Conservation (phyloP, 2,113 vertebrate species). For the Cathartes aura region DNA sequence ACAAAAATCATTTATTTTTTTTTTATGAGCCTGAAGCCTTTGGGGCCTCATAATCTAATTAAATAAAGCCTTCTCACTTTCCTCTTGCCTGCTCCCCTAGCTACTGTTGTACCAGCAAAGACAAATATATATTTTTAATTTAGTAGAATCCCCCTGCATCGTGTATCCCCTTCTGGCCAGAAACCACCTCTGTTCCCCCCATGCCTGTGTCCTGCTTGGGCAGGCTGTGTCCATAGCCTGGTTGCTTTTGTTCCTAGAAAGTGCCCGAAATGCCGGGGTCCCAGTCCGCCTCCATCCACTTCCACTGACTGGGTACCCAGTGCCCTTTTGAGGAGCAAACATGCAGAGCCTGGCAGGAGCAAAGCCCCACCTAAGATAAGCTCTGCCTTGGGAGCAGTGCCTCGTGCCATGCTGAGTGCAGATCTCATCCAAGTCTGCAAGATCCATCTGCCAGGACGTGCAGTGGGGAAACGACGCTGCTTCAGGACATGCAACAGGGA, state of each 20-base stretch:
- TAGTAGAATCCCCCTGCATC: background rate
- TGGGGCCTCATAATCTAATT: slow-evolving; percentile 66
- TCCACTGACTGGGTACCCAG: background rate
- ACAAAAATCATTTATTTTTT: slow-evolving; percentile 42
- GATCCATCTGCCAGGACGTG: background rate
- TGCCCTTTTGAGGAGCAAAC: background rate
- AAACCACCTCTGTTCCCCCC: background rate
- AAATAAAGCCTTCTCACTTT: slow-evolving; percentile 52
- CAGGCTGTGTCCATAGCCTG: background rate
- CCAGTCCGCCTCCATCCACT: background rate
- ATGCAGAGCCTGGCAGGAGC: background rate
- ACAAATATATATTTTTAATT: slow-evolving; percentile 53
- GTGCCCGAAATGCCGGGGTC: background rate
- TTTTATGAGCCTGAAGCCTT: slow-evolving; percentile 48
- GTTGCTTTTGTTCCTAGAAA: background rate
- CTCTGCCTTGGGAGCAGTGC: fast-evolving
- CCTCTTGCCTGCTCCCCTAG: slow-evolving; percentile 13
- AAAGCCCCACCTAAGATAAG: background rate
- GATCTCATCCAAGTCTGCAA: background rate
- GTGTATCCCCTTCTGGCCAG: background rate
- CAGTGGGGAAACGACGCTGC: fast-evolving
- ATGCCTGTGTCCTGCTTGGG: background rate
- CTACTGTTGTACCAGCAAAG: slow-evolving; percentile 22
- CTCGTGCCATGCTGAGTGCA: fast-evolving
- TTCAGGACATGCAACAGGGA: background rate